Conservation (phyloP, 1,140 invertebrate species). For the Geopemphigus sp. region DNA sequence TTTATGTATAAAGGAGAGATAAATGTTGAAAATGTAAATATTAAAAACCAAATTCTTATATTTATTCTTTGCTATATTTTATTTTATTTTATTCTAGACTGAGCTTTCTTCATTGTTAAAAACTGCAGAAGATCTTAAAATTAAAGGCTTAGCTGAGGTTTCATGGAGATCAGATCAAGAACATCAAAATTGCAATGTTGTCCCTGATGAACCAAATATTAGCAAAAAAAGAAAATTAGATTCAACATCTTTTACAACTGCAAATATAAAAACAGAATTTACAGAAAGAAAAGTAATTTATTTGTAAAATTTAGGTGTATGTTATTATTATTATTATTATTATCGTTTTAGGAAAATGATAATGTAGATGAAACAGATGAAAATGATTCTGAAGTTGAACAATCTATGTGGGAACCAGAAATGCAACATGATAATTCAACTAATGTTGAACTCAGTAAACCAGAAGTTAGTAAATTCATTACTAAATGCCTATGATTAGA, state of each 20-base stretch:
- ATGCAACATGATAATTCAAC: constrained; percentile 13
- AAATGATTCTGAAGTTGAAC: constrained; percentile 53
- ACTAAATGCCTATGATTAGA: too few relatives aligned
- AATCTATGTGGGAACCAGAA: constrained; percentile 49
- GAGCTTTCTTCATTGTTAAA: constrained; percentile 81
- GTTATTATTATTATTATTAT: neutral
- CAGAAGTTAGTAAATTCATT: constrained; percentile 7
- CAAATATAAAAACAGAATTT: constrained; percentile 42
- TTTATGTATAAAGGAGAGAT: constrained; percentile 97
- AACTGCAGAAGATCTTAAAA: constrained; percentile 85
- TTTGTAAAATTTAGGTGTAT: neutral
- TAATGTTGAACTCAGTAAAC: neutral
- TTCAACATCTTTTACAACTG: constrained; percentile 30
- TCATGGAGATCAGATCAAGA: constrained; percentile 64
- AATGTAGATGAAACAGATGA: constrained; percentile 41
- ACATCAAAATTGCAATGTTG: constrained; percentile 18
- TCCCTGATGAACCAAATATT: neutral
- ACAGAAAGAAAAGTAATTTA: neutral
- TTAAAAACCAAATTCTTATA: neutral
- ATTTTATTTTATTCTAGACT: constrained; percentile 63
- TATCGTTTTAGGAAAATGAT: constrained; percentile 31
- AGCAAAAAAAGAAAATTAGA: constrained; percentile 53
- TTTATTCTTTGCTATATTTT: neutral
- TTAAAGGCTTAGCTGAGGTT: constrained; percentile 86
- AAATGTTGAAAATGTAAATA: constrained; percentile 86